Base-by-base conservation (phyloP, 1,140 invertebrate genomes). In the Eueides isabella region DNA sequence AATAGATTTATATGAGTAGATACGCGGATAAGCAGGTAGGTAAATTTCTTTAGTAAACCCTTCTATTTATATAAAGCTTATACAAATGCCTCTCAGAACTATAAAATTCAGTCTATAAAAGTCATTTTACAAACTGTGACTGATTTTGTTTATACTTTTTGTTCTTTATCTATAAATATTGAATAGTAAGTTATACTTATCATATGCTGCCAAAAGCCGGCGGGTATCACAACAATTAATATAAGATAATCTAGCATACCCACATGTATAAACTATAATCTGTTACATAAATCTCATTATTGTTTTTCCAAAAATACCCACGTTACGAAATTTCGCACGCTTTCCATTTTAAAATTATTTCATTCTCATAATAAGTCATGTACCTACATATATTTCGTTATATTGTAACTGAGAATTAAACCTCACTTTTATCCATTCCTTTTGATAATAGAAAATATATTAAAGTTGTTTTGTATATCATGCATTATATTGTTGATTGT, bases 311-410 rank as follows among this genome's bases (percentile, higher is more conserved):
- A 70, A 71, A 71, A 68, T 71, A 75, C 55, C 74, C 68, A 75
- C 74, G 41, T 29, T 61, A 38, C 28, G 16, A 38, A 12, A 14
- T 69, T 75, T 76, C 75, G 6, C 75, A 76, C 75, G 75, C 75
- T 76, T 75, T 75, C 74, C 55, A 67, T 71, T 71, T 31, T 55
- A 26, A 26, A 26, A 26, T 23, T 55, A 12, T 55, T 55, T 55
- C 23, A 26, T 55, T 55, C 48, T 55, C 23, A 55, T 65, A 72
- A 64, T 41, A 19, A 9, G 16, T 31, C 28, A 23, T 64, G 41
- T 9, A 5, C 2, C 9, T 26, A 26, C 3, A 55, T 55, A 26
- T 23, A 7, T 19, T 23, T 55, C 48, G 19, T 26, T 19, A 19
- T 19, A 38, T 44, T 44, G 6, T 19, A 48, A 48, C 2, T 55